Evolutionary conservation across 35 echinoderm and acorn worm species (phyloP).

Genomic region (Patiria miniata): DNA sequence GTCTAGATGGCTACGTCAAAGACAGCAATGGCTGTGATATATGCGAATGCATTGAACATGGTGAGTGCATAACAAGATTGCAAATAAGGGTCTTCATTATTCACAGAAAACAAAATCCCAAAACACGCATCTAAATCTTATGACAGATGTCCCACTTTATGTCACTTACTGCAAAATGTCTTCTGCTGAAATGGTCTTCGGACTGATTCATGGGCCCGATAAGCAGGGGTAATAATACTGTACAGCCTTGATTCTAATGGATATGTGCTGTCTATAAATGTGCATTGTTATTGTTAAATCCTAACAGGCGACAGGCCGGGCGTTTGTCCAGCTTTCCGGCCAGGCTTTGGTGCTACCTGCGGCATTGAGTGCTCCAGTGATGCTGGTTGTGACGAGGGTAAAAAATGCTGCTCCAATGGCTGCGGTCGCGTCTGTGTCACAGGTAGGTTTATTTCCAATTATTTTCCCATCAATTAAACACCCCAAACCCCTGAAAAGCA

Average conservation of each 20-base stretch:
- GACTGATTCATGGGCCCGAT: no score
- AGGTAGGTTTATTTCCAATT: background rate
- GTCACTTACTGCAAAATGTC: no score
- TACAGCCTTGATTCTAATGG: no score
- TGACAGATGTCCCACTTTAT: no score
- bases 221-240: no score
- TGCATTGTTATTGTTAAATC: background rate
- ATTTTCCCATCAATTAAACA: no score
- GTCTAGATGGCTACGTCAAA: constrained; percentile 26
- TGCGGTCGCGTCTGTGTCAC: constrained; percentile 68
- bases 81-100: background rate
- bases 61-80: constrained; percentile 1
- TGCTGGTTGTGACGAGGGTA: constrained; percentile 26
- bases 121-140: background rate
- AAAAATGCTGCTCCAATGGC: constrained; percentile 73
- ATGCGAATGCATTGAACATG: constrained; percentile 14
- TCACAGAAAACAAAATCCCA: background rate
- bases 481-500: no score
- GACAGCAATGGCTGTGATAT: constrained; percentile 37
- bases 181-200: no score
- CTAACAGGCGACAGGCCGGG: constrained; percentile 11
- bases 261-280: no score
- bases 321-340: constrained; percentile 4
- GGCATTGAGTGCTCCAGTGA: constrained; percentile 56
- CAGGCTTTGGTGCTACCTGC: constrained; percentile 41